Base-by-base conservation (phyloP, 2,888 invertebrate species). In the Ormyrus labotus region DNA sequence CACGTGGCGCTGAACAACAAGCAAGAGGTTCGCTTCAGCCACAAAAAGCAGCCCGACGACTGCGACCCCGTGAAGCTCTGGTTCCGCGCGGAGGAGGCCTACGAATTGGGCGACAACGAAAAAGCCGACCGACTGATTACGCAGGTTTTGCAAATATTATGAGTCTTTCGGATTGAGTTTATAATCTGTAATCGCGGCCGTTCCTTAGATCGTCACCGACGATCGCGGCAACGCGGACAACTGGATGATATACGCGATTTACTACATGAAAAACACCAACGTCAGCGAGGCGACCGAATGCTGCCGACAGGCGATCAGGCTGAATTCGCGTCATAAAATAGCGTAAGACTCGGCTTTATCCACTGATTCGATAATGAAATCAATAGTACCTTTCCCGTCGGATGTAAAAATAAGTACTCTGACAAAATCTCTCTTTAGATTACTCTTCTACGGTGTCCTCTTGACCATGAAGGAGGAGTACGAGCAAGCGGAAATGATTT, bases 211-310 rank as follows among this genome's bases (percentile, higher is more conserved):
- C 11, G 84, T 89, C 65, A 74, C 71, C 0, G 57, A 58, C 0
- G 68, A 85, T 50, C 83, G 72, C 57, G 77, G 63, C 5, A 74
- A 86, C 75, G 81, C 87, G 0, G 63, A 83, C 6, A 7, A 83
- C 5, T 89, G 89, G 89, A 76, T 84, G 0, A 83, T 71, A 8
- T 89, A 87, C 58, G 87, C 87, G 4, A 83, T 85, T 67, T 86
- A 85, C 65, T 83, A 85, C 10, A 78, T 85, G n/a, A 86, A 83
- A 80, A 82, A 73, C 5, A 73, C 72, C 2, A 84, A 88, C 6
- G 4, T 67, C 0, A 85, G 86, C n/a, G 85, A 86, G 34, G 85
- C 89, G 7, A 78, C 73, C 7, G 85, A 88, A 80, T 86, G 86
- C 47, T 85, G 85, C 50, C 80, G 83, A 6, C 86, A 88, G 83